phyloP scores from a whole-genome alignment of 1,140 invertebrate species.

The Drosophila arawakana region DNA sequence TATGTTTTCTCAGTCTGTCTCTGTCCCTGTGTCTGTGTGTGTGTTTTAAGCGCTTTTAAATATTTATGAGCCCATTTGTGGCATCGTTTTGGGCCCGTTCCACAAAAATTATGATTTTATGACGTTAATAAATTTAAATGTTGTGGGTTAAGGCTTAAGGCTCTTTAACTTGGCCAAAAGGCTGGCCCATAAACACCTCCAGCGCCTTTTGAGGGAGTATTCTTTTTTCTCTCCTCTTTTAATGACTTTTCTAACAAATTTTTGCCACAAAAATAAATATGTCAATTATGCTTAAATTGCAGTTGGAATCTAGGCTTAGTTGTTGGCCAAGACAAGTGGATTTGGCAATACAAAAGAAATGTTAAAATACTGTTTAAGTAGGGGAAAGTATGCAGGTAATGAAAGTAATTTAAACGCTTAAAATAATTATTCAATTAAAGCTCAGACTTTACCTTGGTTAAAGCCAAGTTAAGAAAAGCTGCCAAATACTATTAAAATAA shows the following conservation, averaged over 20 bases:
- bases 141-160: constrained; percentile 33
- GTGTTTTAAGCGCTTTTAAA: constrained; percentile 77
- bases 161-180: neutral
- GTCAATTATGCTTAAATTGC: constrained; percentile 6
- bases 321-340: too few relatives aligned
- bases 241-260: neutral
- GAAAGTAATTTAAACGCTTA: too few relatives aligned
- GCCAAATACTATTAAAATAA: too few relatives aligned
- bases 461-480: too few relatives aligned
- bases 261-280: neutral
- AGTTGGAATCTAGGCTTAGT: too few relatives aligned
- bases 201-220: neutral
- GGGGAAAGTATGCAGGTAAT: too few relatives aligned
- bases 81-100: constrained; percentile 22
- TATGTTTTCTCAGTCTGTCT: constrained; percentile 3
- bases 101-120: constrained; percentile 74
- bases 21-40: constrained; percentile 54
- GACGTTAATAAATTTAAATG: constrained; percentile 77
- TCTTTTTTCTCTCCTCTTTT: neutral
- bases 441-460: too few relatives aligned
- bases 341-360: too few relatives aligned
- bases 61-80: constrained; percentile 79
- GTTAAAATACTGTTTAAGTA: too few relatives aligned
- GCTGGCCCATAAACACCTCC: constrained; percentile 20
- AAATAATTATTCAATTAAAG: too few relatives aligned